phyloP scores from a whole-genome alignment of 2,888 invertebrate species.

The Anagyrus pseudococci region DNA sequence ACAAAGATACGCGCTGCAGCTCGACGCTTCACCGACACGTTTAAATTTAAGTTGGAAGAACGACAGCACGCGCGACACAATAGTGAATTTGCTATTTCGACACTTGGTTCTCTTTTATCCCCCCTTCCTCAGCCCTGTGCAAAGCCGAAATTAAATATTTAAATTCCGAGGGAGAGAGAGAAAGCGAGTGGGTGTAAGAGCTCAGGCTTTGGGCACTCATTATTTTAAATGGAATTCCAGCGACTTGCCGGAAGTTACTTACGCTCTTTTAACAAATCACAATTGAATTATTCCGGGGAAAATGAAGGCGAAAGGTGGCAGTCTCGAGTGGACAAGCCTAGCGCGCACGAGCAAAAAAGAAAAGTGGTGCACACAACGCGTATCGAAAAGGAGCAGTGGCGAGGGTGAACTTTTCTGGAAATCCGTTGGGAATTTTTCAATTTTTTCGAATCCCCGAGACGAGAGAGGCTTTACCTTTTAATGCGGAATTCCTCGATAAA shows the following conservation, averaged over 20 bases:
- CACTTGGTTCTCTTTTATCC: neutral
- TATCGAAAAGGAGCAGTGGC: neutral
- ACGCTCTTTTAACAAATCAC: no score
- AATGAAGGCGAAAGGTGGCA: no score
- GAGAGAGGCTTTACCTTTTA: slow-evolving; percentile 22
- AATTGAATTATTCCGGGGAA: no score
- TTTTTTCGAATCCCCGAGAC: neutral
- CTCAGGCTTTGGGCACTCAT: no score
- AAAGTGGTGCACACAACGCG: neutral
- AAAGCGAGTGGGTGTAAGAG: no score
- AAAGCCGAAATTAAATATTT: neutral
- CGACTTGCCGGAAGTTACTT: neutral
- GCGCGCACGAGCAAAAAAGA: neutral
- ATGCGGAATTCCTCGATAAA: slow-evolving; percentile 24
- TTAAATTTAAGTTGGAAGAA: neutral
- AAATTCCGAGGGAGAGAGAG: neutral
- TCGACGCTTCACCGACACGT: neutral
- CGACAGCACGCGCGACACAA: neutral
- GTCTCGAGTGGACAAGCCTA: neutral
- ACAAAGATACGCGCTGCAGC: no score
- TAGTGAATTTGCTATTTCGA: neutral
- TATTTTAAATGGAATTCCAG: neutral
- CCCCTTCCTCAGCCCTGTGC: neutral
- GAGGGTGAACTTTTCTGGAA: slow-evolving; percentile 1
- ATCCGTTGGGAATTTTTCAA: slow-evolving; percentile 17